These are phyloP conservation scores for Huso huso DNA, from an alignment of 2,797 vertebrate genomes.

Conservation along the genomic window DNA sequence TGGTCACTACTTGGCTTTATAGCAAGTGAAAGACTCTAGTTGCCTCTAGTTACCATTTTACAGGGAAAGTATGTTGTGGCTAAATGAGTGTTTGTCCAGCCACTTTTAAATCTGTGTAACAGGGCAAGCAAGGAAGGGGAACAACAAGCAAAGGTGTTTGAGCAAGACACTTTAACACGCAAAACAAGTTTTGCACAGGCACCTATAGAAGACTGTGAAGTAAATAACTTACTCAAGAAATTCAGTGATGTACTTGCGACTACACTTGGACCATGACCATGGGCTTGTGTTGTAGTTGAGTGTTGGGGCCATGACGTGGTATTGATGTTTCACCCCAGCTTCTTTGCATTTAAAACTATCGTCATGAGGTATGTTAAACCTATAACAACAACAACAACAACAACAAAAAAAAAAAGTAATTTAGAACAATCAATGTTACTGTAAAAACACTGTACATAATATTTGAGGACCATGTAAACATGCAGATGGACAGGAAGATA, in stretches of 20 bases:
- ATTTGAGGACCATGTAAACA: background rate
- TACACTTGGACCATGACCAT: slow-evolving; percentile 97
- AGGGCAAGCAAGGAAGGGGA: slow-evolving; percentile 14
- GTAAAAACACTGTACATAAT: background rate
- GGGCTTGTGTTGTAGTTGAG: slow-evolving; percentile 92
- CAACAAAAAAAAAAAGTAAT: background rate
- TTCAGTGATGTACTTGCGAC: slow-evolving; percentile 94
- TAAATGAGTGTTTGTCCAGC: slow-evolving; percentile 42
- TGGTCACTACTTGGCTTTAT: slow-evolving; percentile 27
- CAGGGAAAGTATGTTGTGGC: slow-evolving; percentile 34
- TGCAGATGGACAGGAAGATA: no score
- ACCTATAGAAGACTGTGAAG: background rate
- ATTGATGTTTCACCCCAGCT: slow-evolving; percentile 80
- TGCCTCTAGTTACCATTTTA: slow-evolving; percentile 38
- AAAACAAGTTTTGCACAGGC: background rate
- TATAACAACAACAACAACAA: slow-evolving; percentile 42
- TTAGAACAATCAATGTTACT: no score
- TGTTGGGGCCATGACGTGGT: slow-evolving; percentile 92
- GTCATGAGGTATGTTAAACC: slow-evolving; percentile 94
- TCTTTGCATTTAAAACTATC: slow-evolving; percentile 92
- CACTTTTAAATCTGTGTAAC: slow-evolving; percentile 30
- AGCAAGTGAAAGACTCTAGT: slow-evolving; percentile 38
- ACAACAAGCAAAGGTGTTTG: slow-evolving; percentile 54
- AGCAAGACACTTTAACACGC: background rate
- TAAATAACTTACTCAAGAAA: slow-evolving; percentile 84